Conservation (phyloP, 1,140 invertebrate genomes). For the Wasmannia auropunctata region DNA sequence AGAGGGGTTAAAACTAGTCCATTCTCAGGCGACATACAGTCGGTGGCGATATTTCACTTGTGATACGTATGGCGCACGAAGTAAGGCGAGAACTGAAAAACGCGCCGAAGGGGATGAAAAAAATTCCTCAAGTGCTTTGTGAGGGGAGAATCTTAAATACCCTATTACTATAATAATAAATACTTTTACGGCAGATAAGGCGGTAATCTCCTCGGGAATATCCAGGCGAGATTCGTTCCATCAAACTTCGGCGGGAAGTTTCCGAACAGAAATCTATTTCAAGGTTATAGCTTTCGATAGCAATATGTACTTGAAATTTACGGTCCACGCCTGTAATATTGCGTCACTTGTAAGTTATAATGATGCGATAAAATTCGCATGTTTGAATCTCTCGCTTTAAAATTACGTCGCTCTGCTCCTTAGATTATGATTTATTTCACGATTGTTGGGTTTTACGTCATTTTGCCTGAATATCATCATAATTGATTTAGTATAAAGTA, state of each 20-base stretch:
- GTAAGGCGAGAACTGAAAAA: slow-evolving; percentile 20
- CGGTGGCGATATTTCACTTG: background rate
- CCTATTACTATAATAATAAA: slow-evolving; percentile 7
- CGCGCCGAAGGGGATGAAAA: background rate
- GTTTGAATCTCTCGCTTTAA: background rate
- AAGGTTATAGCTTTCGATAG: slow-evolving; percentile 18
- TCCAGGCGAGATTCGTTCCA: background rate
- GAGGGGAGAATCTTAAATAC: background rate
- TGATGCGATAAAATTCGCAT: background rate
- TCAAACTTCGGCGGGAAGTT: background rate
- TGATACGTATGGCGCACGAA: background rate
- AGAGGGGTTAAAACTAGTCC: background rate
- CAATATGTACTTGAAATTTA: slow-evolving; percentile 2
- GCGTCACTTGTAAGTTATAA: background rate
- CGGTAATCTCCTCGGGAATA: background rate
- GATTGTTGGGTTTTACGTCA: background rate
- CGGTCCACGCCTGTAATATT: background rate
- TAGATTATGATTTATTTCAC: background rate
- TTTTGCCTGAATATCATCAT: background rate
- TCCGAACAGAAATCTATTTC: background rate
- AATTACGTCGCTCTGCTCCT: background rate
- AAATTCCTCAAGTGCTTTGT: background rate
- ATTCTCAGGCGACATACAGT: background rate
- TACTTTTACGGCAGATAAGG: background rate
- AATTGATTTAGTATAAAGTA: background rate